A percentile compares a stretch with the other conserved stretches of the same genome.
Conservation (phyloP, 2,888 invertebrate genomes). For the Pandemis corylana region DNA sequence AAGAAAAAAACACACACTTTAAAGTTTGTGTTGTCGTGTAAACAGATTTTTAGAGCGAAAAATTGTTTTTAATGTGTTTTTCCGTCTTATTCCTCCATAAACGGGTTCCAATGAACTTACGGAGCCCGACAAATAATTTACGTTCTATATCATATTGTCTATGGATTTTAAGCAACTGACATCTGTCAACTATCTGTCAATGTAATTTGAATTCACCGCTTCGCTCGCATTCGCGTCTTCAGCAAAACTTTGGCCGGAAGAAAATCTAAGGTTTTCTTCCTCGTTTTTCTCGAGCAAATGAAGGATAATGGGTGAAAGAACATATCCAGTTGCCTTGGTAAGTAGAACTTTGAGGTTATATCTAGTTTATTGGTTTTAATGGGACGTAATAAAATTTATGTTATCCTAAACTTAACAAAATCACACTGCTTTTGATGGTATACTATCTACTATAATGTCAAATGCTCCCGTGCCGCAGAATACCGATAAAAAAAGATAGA, state of each 20-base stretch:
- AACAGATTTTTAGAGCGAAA: not conserved
- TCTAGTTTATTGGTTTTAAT: not conserved
- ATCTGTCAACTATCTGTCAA: constrained; percentile 23
- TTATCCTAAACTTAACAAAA: not conserved
- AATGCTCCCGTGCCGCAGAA: not conserved
- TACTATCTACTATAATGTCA: no score
- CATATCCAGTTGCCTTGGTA: constrained; percentile 39
- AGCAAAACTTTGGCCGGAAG: constrained; percentile 16
- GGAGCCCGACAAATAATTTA: not conserved
- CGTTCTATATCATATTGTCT: constrained; percentile 15
- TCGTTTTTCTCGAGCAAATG: constrained; percentile 44
- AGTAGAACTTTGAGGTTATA: constrained; percentile 38
- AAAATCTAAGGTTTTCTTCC: constrained; percentile 38
- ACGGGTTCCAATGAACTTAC: not conserved
- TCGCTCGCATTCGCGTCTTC: constrained; percentile 37
- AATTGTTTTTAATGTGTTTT: not conserved
- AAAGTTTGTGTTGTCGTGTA: not conserved
- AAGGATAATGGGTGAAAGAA: constrained; percentile 53
- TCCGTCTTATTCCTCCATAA: not conserved
- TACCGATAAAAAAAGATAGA: not conserved
- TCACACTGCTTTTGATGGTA: not conserved
- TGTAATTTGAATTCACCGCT: constrained; percentile 49
- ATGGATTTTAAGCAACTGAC: not conserved
- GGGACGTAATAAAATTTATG: not conserved
- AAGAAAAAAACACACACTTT: no score